phyloP scores from a whole-genome alignment of 2,888 invertebrate species.

The Chaetogeoica ovagalla region DNA sequence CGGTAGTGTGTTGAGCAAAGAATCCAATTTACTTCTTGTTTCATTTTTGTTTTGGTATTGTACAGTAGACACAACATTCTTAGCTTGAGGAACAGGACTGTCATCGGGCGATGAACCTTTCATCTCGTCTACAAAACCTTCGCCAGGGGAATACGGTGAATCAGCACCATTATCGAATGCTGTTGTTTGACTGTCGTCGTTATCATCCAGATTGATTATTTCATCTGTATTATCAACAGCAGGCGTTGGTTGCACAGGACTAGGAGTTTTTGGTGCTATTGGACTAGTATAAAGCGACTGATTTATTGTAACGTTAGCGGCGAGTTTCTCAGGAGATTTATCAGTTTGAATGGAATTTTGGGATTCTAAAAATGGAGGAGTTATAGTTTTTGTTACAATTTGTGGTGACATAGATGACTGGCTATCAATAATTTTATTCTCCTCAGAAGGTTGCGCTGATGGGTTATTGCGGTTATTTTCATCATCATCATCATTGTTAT shows the following conservation, averaged over 20 bases:
- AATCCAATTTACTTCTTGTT: slow-evolving; percentile 36
- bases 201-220: slow-evolving; percentile 45
- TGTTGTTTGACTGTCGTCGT: slow-evolving; percentile 45
- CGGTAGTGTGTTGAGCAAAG: slow-evolving; percentile 39
- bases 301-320: background rate
- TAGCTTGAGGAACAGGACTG: slow-evolving; percentile 47
- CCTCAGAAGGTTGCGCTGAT: slow-evolving; percentile 44
- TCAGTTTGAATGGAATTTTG: slow-evolving; percentile 37
- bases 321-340: slow-evolving; percentile 43
- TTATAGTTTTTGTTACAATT: slow-evolving; percentile 22
- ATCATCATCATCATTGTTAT: background rate
- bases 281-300: slow-evolving; percentile 37
- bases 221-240: background rate
- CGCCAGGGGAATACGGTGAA: slow-evolving; percentile 86
- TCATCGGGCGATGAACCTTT: slow-evolving; percentile 72
- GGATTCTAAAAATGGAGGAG: slow-evolving; percentile 40
- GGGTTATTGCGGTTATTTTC: slow-evolving; percentile 18
- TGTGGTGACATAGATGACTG: slow-evolving; percentile 38
- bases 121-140: slow-evolving; percentile 82
- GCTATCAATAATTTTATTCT: slow-evolving; percentile 37
- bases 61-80: slow-evolving; percentile 18
- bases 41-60: slow-evolving; percentile 33
- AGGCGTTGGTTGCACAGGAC: slow-evolving; percentile 25
- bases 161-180: slow-evolving; percentile 60
- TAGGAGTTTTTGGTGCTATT: slow-evolving; percentile 32